These are phyloP conservation scores for Perca schrenkii DNA, from an alignment of 2,113 vertebrate genomes.

Conservation along the genomic window DNA sequence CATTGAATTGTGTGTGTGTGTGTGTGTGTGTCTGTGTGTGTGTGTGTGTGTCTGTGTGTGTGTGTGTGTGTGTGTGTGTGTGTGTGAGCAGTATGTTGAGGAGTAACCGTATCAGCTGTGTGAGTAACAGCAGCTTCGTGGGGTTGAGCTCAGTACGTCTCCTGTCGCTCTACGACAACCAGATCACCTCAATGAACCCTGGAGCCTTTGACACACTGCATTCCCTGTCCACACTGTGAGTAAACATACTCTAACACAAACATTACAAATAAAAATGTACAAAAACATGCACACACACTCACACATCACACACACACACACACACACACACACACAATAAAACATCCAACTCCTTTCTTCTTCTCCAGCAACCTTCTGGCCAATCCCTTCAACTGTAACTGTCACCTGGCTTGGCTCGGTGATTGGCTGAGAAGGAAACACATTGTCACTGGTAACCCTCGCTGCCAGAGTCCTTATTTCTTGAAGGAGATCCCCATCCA, in stretches of 20 bases:
- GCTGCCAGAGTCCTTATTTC: conserved; percentile 97
- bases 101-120: conserved; percentile 96
- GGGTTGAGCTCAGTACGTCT: conserved; percentile 96
- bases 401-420: conserved; percentile 96
- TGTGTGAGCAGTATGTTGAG: conserved; percentile 91
- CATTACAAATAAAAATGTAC: not conserved
- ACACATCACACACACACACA: not conserved
- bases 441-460: conserved; percentile 97
- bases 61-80: conserved; percentile 32
- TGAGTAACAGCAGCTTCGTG: conserved; percentile 95
- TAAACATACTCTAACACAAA: conserved; percentile 18
- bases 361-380: conserved; percentile 92
- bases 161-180: conserved; percentile 97
- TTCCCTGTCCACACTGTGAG: conserved; percentile 96
- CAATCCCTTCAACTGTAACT: conserved; percentile 99
- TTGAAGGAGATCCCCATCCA: conserved; percentile 99
- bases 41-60: conserved; percentile 27
- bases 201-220: conserved; percentile 96
- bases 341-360: not conserved
- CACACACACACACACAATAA: not conserved
- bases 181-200: conserved; percentile 93
- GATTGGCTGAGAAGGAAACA: conserved; percentile 97
- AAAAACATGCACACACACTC: not conserved
- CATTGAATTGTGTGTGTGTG: conserved; percentile 1
- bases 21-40: conserved; percentile 9